A percentile compares a stretch with the other conserved stretches of the same genome.
phyloP scores from a whole-genome alignment of 2,888 invertebrate species.

The Mechanitis messenoides region DNA sequence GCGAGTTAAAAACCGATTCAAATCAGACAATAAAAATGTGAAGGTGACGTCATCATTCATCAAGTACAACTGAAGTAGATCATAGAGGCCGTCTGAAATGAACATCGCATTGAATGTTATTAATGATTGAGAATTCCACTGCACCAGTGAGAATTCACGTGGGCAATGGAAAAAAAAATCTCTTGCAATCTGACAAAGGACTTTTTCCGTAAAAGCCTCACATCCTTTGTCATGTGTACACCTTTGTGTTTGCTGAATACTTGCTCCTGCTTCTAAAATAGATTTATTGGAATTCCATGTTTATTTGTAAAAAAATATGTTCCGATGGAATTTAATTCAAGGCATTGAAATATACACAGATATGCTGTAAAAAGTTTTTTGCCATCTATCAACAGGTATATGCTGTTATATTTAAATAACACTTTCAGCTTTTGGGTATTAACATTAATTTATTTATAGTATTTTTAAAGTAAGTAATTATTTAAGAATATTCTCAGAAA shows the following conservation, averaged over 20 bases:
- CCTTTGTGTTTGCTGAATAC: constrained; percentile 18
- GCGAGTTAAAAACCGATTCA: too few relatives aligned
- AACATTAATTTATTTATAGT: too few relatives aligned
- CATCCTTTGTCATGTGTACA: constrained; percentile 25
- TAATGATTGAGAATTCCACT: constrained; percentile 25
- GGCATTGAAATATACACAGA: constrained; percentile 4
- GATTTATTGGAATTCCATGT: constrained; percentile 19
- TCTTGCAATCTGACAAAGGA: constrained; percentile 45
- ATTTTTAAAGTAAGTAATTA: too few relatives aligned
- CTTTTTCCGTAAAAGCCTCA: constrained; percentile 39
- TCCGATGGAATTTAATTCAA: constrained; percentile 1
- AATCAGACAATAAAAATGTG: too few relatives aligned
- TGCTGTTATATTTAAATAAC: too few relatives aligned
- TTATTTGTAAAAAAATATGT: constrained; percentile 12
- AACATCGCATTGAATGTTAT: constrained; percentile 21
- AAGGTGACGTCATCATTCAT: too few relatives aligned
- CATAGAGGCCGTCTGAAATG: constrained; percentile 6
- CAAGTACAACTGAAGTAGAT: too few relatives aligned
- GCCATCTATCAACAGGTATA: too few relatives aligned
- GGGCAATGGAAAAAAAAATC: constrained; percentile 21
- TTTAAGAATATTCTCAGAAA: too few relatives aligned
- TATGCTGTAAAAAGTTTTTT: not conserved
- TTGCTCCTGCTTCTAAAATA: constrained; percentile 20
- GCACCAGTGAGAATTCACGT: constrained; percentile 17
- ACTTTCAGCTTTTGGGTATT: too few relatives aligned